These are phyloP conservation scores for Ceratina australensis DNA, from an alignment of 1,140 invertebrate species.

Conservation along the genomic window DNA sequence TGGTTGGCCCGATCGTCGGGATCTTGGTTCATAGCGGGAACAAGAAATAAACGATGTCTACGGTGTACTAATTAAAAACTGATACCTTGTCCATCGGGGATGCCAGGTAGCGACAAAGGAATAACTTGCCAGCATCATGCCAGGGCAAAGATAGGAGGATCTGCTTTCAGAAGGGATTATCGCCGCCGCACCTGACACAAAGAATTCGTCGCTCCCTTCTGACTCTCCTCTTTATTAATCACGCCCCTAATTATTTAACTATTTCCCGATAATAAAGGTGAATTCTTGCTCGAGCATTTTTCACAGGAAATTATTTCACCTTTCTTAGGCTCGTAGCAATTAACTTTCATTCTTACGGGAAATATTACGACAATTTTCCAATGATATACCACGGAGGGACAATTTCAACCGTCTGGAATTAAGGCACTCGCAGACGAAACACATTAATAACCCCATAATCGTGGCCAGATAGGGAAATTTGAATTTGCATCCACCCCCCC, in stretches of 20 bases:
- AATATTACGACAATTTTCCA: too few species aligned
- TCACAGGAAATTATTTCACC: too few species aligned
- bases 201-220: too few species aligned
- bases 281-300: too few species aligned
- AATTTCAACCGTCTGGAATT: background rate
- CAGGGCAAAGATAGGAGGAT: background rate
- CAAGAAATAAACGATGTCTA: background rate
- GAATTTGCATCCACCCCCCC: conserved; percentile 65
- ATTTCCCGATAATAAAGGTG: too few species aligned
- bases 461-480: conserved; percentile 55
- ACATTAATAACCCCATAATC: conserved; percentile 16
- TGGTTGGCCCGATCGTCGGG: background rate
- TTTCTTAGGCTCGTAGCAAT: too few species aligned
- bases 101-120: background rate
- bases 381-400: too few species aligned
- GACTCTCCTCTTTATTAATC: too few species aligned
- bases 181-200: too few species aligned
- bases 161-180: too few species aligned
- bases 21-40: background rate
- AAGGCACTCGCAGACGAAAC: background rate
- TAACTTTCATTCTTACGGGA: too few species aligned
- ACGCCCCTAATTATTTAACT: too few species aligned
- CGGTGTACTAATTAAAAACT: conserved; percentile 28
- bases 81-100: background rate
- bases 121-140: background rate